These are phyloP conservation scores for Volucella inanis DNA, from an alignment of 2,888 invertebrate species.

Conservation along the genomic window DNA sequence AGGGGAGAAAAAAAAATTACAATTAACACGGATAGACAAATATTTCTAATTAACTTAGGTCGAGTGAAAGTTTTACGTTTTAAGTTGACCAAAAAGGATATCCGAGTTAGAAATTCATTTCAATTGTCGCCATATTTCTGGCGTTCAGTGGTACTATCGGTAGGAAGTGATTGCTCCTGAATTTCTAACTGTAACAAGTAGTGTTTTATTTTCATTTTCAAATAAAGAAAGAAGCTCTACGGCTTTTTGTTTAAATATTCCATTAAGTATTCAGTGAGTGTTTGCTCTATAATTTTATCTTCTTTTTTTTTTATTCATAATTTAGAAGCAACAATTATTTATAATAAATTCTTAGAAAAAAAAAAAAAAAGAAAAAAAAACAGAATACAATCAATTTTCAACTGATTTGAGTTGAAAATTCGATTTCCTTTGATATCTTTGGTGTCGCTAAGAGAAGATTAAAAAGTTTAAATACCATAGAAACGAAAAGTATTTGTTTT, in stretches of 20 bases:
- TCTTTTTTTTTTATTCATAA: slow-evolving; percentile 52
- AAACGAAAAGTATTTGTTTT: not conserved
- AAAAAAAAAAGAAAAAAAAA: slow-evolving; percentile 45
- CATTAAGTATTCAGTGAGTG: slow-evolving; percentile 59
- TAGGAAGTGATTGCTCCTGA: not conserved
- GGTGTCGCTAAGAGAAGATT: slow-evolving; percentile 47
- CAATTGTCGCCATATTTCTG: not conserved
- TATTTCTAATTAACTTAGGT: slow-evolving; percentile 15
- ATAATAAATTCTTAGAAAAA: slow-evolving; percentile 27
- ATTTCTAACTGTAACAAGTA: slow-evolving; percentile 12
- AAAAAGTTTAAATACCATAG: slow-evolving; percentile 7
- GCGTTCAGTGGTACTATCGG: not conserved
- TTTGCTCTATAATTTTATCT: slow-evolving; percentile 6
- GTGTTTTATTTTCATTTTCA: slow-evolving; percentile 11
- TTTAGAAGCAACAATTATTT: slow-evolving; percentile 42
- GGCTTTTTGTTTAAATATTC: not conserved
- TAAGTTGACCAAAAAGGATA: not conserved
- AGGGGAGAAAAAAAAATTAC: not conserved
- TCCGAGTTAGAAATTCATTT: not conserved
- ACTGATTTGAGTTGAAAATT: slow-evolving; percentile 41
- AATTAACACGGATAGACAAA: slow-evolving; percentile 49
- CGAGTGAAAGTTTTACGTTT: not conserved
- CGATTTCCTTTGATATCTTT: slow-evolving; percentile 39
- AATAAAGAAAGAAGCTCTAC: not conserved
- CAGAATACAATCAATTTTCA: slow-evolving; percentile 12